These are phyloP conservation scores for Polypedilum vanderplanki DNA, from an alignment of 1,140 invertebrate species.

Conservation along the genomic window DNA sequence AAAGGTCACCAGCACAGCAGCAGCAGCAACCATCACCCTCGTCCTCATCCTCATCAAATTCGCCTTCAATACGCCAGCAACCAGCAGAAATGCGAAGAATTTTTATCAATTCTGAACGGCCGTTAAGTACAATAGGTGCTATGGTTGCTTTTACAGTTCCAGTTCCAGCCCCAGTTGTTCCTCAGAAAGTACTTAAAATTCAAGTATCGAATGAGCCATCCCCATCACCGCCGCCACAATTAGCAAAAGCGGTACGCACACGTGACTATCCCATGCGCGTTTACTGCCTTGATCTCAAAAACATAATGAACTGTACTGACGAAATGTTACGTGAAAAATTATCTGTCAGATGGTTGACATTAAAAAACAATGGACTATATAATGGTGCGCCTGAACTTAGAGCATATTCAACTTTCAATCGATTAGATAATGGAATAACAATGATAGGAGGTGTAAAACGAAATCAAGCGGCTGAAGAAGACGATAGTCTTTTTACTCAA, in stretches of 20 bases:
- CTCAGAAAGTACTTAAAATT: slow-evolving; percentile 16
- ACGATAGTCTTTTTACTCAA: slow-evolving; percentile 14
- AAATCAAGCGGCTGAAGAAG: not conserved
- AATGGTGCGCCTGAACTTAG: not conserved
- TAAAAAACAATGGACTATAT: not conserved
- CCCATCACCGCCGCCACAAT: not conserved
- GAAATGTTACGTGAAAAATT: not conserved
- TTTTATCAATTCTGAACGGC: not conserved
- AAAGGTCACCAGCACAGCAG: not conserved
- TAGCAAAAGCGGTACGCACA: not conserved
- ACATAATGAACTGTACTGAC: slow-evolving; percentile 10
- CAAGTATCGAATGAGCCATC: not conserved
- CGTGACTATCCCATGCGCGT: not conserved
- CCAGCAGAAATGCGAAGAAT: not conserved
- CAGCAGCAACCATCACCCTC: not conserved
- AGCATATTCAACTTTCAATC: not conserved
- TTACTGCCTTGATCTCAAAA: not conserved
- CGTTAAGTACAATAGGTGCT: not conserved
- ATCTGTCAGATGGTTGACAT: not conserved
- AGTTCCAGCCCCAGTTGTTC: not conserved
- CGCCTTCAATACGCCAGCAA: not conserved
- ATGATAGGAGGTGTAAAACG: not conserved
- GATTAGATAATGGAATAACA: not conserved
- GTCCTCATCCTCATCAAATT: not conserved
- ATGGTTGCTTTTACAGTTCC: not conserved